Base-by-base conservation (phyloP, 2,888 invertebrate genomes). In the Polietes domitor region DNA sequence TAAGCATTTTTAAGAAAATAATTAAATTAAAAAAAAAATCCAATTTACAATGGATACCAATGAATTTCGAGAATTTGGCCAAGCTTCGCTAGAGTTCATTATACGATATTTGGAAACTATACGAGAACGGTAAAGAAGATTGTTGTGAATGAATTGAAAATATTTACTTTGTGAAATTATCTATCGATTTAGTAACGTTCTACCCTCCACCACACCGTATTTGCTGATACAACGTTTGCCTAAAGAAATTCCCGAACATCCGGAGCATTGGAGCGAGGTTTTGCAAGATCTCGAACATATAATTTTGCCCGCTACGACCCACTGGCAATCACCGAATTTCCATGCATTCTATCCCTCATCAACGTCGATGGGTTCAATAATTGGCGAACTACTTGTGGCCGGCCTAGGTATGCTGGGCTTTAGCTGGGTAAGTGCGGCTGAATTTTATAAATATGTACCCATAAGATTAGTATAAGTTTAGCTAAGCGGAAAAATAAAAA, bases 61-160 rank as follows among this genome's bases (percentile, higher is more conserved):
- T 87, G 94, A 96, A 90, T 97, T 97, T 92, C 94, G 95, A 85
- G 95, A 96, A 88, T 97, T 96, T 89, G 98, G 97, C 41, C 96
- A 96, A 90, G 97, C 97, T 32, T 95, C 97, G 82, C 94, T 98
- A 85, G 98, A 98, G 91, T 96, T 97, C 89, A 94, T 99, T 37
- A 97, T 97, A n/a, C 96, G 98, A 91, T 98, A 99, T 91, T 93
- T 96, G 86, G 96, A 98, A 86, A 96, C 94, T 87, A 95, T 98
- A 85, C 94, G 97, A 88, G 95, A 96, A 86, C 95, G 95, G 95
- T 95, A 93, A 92, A 37, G 4, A 37, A 9, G 37, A 7, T 37
- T 37, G 4, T 24, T 7, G n/a, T 19, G 43, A 71, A 50, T 12
- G 24, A 47, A 19, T 70, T 3, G 2, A 71, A 47, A 3, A 37